Evolutionary conservation across 2,797 vertebrate genomes (phyloP), one percentile per base, ranked within the genome.

Genomic region (Dermochelys coriacea): DNA sequence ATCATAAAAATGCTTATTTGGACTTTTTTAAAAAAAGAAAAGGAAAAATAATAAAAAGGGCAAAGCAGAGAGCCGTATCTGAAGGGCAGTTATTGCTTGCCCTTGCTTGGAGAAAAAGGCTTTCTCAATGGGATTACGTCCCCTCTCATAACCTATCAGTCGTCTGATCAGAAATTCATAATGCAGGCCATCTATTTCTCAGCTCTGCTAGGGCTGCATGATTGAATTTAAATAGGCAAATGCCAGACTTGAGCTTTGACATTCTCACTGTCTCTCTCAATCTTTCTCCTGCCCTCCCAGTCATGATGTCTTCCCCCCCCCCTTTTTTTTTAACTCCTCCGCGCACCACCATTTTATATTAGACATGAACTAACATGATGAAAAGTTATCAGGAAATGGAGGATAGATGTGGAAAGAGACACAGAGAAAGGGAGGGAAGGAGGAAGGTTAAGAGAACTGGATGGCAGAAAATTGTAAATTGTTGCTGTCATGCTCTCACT

Each of bases 151-250:
- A 98, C 97, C 97, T 98, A 98, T 98, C 98, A 98, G 98, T 96
- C 94, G 92, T 98, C 98, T 98, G 98, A 99, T 98, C 98, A 98
- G 98, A 98, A 98, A 98, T 98, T 98, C 98, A 98, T 97, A 98
- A 98, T 95, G 37, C 98, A 97, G 97, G 96, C 97, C 98, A 97
- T 98, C 98, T 98, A 98, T 97, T 98, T 97, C 97, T 95, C 97
- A 97, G 98, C 98, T 94, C 86, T 37, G 96, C 95, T 84, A 97
- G 96, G 98, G 97, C 98, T 98, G 98, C 98, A 94, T 98, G 98
- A 98, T 98, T 98, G 98, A 98, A 98, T 99, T 98, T 98, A 98
- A 99, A 99, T 99, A 98, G 98, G 98, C 98, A 98, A 99, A 99
- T 98, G 98, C 97, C 97, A 98, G 97, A 96, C 97, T 98, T 97